A percentile compares a stretch with the other conserved stretches of the same genome.
Evolutionary conservation across 2,797 vertebrate species (phyloP).

Genomic region (Cynopterus sphinx): DNA sequence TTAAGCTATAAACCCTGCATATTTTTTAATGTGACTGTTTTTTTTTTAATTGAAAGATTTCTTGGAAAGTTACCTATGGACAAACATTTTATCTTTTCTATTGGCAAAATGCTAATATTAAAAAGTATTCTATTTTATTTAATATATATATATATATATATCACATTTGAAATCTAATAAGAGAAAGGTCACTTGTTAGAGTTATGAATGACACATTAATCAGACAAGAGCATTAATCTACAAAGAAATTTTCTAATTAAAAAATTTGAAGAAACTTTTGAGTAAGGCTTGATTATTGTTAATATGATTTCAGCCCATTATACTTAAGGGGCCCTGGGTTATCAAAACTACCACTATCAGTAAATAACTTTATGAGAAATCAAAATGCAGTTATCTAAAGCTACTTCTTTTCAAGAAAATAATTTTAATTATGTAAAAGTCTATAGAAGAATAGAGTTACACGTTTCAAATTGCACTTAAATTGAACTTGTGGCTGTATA

Average conservation of each 20-base stretch:
- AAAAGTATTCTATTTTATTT: conserved; percentile 52
- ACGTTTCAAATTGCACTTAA: conserved; percentile 20
- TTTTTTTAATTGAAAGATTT: conserved; percentile 30
- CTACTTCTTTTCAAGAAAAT: not conserved
- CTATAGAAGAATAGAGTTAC: not conserved
- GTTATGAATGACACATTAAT: not conserved
- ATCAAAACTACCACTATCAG: conserved; percentile 31
- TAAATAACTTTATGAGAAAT: conserved; percentile 30
- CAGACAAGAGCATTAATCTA: conserved; percentile 51
- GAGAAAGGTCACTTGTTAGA: conserved; percentile 46
- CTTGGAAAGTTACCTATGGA: conserved; percentile 41
- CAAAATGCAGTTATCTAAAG: not conserved
- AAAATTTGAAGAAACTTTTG: conserved; percentile 41
- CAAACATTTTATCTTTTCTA: conserved; percentile 39
- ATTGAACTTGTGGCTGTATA: not conserved
- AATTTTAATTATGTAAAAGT: not conserved
- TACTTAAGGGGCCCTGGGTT: not conserved
- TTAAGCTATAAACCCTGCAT: not conserved
- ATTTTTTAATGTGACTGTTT: not conserved
- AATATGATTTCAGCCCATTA: conserved; percentile 51
- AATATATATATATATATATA: rapidly evolving
- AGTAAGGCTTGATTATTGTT: not conserved
- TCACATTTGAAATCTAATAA: conserved; percentile 46
- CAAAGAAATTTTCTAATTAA: conserved; percentile 48
- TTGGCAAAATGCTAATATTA: conserved; percentile 21